Base-by-base conservation (phyloP, 2,888 invertebrate species). In the Coelopa pilipes region DNA sequence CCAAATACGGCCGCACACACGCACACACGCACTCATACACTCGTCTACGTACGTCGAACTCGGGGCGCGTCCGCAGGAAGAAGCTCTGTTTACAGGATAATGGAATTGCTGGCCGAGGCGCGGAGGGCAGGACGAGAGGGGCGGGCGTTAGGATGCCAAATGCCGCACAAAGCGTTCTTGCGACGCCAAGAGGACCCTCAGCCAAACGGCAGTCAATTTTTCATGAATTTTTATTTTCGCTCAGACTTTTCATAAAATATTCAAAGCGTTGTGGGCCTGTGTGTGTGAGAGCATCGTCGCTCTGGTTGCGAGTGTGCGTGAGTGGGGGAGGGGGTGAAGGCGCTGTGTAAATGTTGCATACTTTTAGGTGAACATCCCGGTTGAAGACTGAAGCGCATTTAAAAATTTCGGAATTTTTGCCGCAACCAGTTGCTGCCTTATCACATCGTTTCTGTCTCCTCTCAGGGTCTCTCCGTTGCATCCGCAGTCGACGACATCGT, bases 281-380 rank as follows among this genome's bases (percentile, higher is more conserved):
- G 2, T 7, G 34, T 34, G n/a, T n/a, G n/a, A n/a, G n/a, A n/a
- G n/a, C n/a, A n/a, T n/a, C n/a, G n/a, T 34, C 34, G 2, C n/a
- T 34, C 19, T 45, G 63, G 17, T 34, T n/a, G 46, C 12, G 47
- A n/a, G 19, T 17, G 46, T 65, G 13, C 19, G 65, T 62, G 15
- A n/a, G 19, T 17, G 46, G 45, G 13, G n/a, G 65, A 34, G 15
- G 45, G 65, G 13, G 34, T 65, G 1, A 19, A 24, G 46, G 5
- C 19, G 12, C 17, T 24, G 19, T 59, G 13, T 13, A n/a, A 34
- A 34, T 21, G 12, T 50, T 49, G 66, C 66, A 66, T 66, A 66
- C 66, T 66, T 66, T 66, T 50, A 66, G 66, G 66, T 49, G 66
- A 66, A 66, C 50, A 49, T 66, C 21, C 7, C 19, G 66, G 13